These are phyloP conservation scores for Chaenocephalus aceratus DNA, from an alignment of 2,113 vertebrate species.

Conservation along the genomic window DNA sequence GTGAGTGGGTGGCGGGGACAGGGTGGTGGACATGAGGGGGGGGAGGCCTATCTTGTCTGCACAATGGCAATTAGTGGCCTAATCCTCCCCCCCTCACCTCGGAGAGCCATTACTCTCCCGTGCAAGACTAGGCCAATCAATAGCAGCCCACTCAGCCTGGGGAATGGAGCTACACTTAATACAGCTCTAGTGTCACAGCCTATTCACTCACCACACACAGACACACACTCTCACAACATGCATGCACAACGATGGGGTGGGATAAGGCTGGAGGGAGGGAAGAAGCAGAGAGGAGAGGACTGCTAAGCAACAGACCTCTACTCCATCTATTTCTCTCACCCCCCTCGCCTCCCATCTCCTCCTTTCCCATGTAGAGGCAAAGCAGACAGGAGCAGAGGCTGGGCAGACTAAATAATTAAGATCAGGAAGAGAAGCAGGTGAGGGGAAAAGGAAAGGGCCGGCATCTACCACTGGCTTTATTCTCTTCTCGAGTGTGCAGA, in stretches of 20 bases:
- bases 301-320: conserved; percentile 27
- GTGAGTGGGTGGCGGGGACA: conserved; percentile 68
- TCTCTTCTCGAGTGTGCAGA: conserved; percentile 33
- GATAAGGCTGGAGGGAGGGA: conserved; percentile 54
- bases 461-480: conserved; percentile 23
- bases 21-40: conserved; percentile 46
- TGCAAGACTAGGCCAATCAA: conserved; percentile 88
- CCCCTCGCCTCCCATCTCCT: conserved; percentile 39
- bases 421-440: conserved; percentile 67
- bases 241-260: conserved; percentile 46
- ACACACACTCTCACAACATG: conserved; percentile 23
- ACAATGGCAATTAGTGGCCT: conserved; percentile 91
- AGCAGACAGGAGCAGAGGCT: conserved; percentile 66
- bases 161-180: conserved; percentile 88
- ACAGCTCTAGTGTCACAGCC: conserved; percentile 86
- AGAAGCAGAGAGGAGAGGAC: conserved; percentile 18
- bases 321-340: conserved; percentile 30
- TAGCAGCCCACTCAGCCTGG: conserved; percentile 85
- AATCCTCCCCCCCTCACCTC: conserved; percentile 82
- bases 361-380: conserved; percentile 53
- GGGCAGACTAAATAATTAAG: conserved; percentile 82
- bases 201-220: conserved; percentile 79
- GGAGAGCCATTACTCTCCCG: conserved; percentile 87
- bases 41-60: conserved; percentile 86
- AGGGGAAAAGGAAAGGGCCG: conserved; percentile 51